Conservation (phyloP, 2,797 vertebrate genomes). For the Muraenolepis orangiensis region DNA sequence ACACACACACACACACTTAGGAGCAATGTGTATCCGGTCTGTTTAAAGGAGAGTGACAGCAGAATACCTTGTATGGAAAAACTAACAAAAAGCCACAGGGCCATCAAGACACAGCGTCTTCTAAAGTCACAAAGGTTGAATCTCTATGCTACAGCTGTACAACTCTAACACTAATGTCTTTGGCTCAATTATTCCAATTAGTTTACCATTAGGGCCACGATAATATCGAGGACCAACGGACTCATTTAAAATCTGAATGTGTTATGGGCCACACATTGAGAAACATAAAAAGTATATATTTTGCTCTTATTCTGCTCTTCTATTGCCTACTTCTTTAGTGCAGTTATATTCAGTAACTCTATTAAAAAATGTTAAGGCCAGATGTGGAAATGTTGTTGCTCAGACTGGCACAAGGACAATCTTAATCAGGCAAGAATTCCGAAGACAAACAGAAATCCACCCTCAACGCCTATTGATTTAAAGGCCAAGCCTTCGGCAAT, state of each 20-base stretch:
- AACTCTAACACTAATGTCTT: neutral
- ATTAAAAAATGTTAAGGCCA: neutral
- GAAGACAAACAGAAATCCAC: conserved; percentile 44
- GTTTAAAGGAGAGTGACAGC: conserved; percentile 65
- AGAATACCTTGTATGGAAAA: conserved; percentile 60
- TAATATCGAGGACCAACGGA: neutral
- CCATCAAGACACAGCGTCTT: conserved; percentile 15
- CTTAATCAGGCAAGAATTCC: conserved; percentile 35
- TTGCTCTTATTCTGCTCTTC: too few relatives aligned
- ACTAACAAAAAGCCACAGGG: conserved; percentile 17
- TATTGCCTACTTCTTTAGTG: neutral
- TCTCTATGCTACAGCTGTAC: neutral
- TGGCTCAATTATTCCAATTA: neutral
- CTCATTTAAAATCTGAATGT: too few relatives aligned
- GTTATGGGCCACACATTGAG: neutral
- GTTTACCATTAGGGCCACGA: neutral
- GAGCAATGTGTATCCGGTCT: conserved; percentile 43
- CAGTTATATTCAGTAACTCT: neutral
- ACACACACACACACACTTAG: conserved; percentile 5
- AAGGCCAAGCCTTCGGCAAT: conserved; percentile 26
- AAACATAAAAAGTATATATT: too few relatives aligned
- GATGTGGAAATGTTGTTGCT: neutral
- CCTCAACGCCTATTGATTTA: conserved; percentile 21
- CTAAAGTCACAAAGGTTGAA: conserved; percentile 20
- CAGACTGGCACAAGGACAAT: neutral